A percentile compares a stretch with the other conserved stretches of the same genome.
phyloP scores from a whole-genome alignment of 2,113 vertebrate species.

The Ctenodactylus gundi region DNA sequence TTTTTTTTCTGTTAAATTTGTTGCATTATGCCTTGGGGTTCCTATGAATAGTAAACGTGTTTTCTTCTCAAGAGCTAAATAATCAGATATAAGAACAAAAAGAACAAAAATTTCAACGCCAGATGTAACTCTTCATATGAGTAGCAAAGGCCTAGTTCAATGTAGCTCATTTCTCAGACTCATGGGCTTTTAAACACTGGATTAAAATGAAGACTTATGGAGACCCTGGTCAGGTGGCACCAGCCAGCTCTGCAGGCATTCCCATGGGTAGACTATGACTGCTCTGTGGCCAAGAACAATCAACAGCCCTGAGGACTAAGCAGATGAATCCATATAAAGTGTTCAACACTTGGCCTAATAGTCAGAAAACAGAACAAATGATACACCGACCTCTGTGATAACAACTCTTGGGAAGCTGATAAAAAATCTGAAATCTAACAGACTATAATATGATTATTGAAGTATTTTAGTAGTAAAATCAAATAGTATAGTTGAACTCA shows the following conservation, averaged over 20 bases:
- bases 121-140: constrained; percentile 23
- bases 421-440: not conserved
- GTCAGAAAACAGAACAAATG: not conserved
- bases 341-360: not conserved
- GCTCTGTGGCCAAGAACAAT: not conserved
- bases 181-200: not conserved
- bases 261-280: not conserved
- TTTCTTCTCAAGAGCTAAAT: not conserved
- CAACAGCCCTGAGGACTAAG: not conserved
- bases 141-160: not conserved
- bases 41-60: not conserved
- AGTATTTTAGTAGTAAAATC: not conserved
- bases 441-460: not conserved
- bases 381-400: not conserved
- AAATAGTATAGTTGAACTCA: not conserved
- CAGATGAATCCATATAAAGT: not conserved
- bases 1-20: constrained; percentile 4
- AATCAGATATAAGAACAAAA: constrained; percentile 43
- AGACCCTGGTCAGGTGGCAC: not conserved
- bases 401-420: not conserved
- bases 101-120: not conserved
- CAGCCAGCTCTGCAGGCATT: not conserved
- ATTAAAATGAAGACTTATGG: not conserved
- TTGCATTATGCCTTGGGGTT: not conserved
- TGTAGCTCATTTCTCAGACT: not conserved